Percentiles rank a stretch among this genome's conserved stretches.
phyloP scores from a whole-genome alignment of 2,888 invertebrate species.

The Platypus cylindrus region DNA sequence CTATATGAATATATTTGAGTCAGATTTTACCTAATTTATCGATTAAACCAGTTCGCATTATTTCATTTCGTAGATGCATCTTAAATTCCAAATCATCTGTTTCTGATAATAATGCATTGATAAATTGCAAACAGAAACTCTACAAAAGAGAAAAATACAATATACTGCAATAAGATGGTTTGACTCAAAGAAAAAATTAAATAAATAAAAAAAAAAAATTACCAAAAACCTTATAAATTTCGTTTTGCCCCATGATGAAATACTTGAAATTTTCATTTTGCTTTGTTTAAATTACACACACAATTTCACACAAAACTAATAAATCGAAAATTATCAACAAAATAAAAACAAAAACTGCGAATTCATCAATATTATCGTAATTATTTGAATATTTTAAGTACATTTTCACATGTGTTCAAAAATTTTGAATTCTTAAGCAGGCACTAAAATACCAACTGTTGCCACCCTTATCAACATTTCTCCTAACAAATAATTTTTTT shows the following conservation, averaged over 20 bases:
- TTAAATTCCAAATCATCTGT: slow-evolving; percentile 87
- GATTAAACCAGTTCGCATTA: slow-evolving; percentile 86
- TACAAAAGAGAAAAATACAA: slow-evolving; percentile 32
- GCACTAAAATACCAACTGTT: too few species aligned
- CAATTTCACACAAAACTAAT: background rate
- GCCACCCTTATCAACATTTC: too few species aligned
- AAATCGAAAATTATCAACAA: slow-evolving; percentile 2
- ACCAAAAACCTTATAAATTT: slow-evolving; percentile 22
- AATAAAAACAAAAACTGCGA: background rate
- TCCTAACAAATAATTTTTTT: too few species aligned
- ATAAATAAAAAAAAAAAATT: slow-evolving; percentile 8
- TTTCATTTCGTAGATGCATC: slow-evolving; percentile 86
- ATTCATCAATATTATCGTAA: too few species aligned
- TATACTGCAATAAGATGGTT: background rate
- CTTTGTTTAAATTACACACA: background rate
- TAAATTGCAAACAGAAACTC: slow-evolving; percentile 83
- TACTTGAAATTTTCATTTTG: slow-evolving; percentile 7
- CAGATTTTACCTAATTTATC: slow-evolving; percentile 65
- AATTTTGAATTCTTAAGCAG: too few species aligned
- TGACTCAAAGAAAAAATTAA: too few species aligned
- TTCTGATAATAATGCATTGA: slow-evolving; percentile 83
- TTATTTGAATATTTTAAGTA: too few species aligned
- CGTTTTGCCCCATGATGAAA: slow-evolving; percentile 20
- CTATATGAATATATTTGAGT: too few species aligned
- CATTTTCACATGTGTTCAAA: too few species aligned